Conservation (phyloP, 2,113 vertebrate genomes). For the Leucoraja erinaceus region DNA sequence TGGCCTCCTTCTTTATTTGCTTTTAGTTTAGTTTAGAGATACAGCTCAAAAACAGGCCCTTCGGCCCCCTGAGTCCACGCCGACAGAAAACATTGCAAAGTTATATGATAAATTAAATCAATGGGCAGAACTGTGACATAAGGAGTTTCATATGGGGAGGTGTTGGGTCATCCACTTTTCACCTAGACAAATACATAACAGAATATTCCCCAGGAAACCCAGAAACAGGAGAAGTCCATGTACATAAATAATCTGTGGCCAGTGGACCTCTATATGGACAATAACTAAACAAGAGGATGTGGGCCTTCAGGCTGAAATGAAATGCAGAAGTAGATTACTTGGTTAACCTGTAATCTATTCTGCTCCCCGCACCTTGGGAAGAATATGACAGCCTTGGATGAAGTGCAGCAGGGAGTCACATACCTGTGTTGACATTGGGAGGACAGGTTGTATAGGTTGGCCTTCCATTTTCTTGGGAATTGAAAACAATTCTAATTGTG, state of each 20-base stretch:
- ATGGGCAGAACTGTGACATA: neutral
- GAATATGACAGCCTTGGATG: neutral
- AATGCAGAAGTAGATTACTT: no score
- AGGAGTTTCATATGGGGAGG: neutral
- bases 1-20: no score
- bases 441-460: neutral
- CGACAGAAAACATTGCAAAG: neutral
- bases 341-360: neutral
- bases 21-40: no score
- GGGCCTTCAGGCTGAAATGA: neutral
- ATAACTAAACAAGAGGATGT: neutral
- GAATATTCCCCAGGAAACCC: neutral
- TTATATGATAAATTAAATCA: neutral
- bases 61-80: no score
- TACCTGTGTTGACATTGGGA: neutral
- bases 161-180: neutral
- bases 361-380: no score
- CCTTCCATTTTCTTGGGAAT: no score
- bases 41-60: no score
- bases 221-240: neutral
- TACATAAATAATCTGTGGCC: no score
- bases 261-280: neutral
- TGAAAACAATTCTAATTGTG: no score
- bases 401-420: neutral
- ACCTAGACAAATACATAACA: neutral